Conservation (phyloP, 2,113 vertebrate genomes). For the Ursus arctos region DNA sequence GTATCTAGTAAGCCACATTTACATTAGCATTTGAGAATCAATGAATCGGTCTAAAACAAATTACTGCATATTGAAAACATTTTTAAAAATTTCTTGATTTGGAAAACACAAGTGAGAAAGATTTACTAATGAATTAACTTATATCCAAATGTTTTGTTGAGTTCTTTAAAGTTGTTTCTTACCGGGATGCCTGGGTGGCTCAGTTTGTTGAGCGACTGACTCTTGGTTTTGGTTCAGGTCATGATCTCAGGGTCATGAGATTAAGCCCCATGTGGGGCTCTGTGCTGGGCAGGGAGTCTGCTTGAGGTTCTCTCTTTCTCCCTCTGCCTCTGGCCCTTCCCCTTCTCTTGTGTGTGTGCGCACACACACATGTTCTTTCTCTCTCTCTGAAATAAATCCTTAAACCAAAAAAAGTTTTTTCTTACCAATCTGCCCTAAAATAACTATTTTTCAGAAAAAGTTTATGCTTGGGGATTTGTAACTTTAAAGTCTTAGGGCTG, state of each 20-base stretch:
- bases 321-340: too few species aligned
- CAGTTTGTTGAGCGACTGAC: not conserved
- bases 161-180: conserved; percentile 32
- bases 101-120: not conserved
- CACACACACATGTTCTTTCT: not conserved
- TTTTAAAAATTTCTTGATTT: not conserved
- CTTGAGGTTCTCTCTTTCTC: not conserved
- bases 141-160: conserved; percentile 56
- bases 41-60: not conserved
- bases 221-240: not conserved
- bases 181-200: not conserved
- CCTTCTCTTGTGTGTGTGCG: too few species aligned
- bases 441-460: conserved; percentile 77
- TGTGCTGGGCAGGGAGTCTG: not conserved
- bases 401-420: not conserved
- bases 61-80: not conserved
- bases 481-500: conserved; percentile 72
- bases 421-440: conserved; percentile 74
- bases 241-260: not conserved
- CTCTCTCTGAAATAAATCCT: not conserved
- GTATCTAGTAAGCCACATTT: not conserved
- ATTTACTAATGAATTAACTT: not conserved
- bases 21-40: not conserved
- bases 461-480: conserved; percentile 80
- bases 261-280: not conserved